Evolutionary conservation across 2,113 vertebrate genomes (phyloP).

Genomic region (Geococcyx californianus): DNA sequence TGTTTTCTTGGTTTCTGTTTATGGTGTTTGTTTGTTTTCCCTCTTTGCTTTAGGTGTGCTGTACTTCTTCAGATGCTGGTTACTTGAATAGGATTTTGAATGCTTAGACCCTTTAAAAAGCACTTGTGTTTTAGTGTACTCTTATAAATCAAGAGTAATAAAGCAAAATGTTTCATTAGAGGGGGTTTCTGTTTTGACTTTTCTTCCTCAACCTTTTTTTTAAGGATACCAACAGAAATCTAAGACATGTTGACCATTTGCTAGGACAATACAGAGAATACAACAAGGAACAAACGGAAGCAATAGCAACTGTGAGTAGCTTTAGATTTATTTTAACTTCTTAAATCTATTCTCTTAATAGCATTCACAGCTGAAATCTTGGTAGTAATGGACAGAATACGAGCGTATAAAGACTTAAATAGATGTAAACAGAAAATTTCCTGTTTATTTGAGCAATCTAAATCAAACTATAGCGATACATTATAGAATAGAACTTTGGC

Average conservation of each 20-base stretch:
- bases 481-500: background rate
- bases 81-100: background rate
- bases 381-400: background rate
- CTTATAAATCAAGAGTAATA: background rate
- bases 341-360: background rate
- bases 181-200: background rate
- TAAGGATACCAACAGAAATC: conserved; percentile 91
- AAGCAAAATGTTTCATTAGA: background rate
- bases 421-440: background rate
- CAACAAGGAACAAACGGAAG: conserved; percentile 84
- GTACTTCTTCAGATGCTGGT: background rate
- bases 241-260: conserved; percentile 89
- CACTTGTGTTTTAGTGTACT: background rate
- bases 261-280: conserved; percentile 89
- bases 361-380: background rate
- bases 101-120: background rate
- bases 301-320: conserved; percentile 84
- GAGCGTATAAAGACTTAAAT: background rate
- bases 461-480: background rate
- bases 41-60: background rate
- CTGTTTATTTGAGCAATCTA: background rate
- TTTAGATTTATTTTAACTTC: background rate
- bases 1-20: no score
- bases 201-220: conserved; percentile 3
- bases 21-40: background rate